Percentiles rank a stretch among this genome's conserved stretches.
Evolutionary conservation across 2,888 invertebrate genomes (phyloP).

Genomic region (Resseliella maxima): DNA sequence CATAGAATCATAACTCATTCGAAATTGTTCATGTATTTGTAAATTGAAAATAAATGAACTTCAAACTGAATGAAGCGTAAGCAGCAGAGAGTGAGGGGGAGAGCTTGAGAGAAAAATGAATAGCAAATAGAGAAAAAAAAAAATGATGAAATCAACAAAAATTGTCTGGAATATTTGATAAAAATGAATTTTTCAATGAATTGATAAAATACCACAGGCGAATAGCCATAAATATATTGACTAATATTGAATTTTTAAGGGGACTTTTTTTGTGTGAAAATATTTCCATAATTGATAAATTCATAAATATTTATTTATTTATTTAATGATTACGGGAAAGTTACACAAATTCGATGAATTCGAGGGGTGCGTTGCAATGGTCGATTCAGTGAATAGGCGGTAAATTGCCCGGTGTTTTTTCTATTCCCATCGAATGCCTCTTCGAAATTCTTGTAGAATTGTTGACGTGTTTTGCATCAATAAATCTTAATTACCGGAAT

Average conservation of each 20-base stretch:
- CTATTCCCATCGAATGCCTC: background rate
- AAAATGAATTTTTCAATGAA: background rate
- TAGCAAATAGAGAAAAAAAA: background rate
- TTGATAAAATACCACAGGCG: too few species aligned
- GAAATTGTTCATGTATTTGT: background rate
- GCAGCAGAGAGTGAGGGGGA: background rate
- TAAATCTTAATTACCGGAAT: constrained; percentile 56
- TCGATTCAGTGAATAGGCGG: background rate
- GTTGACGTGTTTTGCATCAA: background rate
- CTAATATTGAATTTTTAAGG: too few species aligned
- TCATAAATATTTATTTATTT: background rate
- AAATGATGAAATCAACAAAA: background rate
- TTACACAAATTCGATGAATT: background rate
- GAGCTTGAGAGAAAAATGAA: background rate
- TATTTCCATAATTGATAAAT: background rate
- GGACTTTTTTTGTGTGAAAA: too few species aligned
- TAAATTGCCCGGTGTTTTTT: background rate
- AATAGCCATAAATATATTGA: too few species aligned
- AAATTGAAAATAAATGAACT: background rate
- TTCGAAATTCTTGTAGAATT: background rate
- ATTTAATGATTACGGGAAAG: background rate
- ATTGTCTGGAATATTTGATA: too few species aligned
- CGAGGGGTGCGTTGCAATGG: background rate
- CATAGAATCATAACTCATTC: background rate
- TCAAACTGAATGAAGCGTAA: background rate